These are phyloP conservation scores for Allobates femoralis DNA, from an alignment of 2,797 vertebrate species.

Conservation along the genomic window DNA sequence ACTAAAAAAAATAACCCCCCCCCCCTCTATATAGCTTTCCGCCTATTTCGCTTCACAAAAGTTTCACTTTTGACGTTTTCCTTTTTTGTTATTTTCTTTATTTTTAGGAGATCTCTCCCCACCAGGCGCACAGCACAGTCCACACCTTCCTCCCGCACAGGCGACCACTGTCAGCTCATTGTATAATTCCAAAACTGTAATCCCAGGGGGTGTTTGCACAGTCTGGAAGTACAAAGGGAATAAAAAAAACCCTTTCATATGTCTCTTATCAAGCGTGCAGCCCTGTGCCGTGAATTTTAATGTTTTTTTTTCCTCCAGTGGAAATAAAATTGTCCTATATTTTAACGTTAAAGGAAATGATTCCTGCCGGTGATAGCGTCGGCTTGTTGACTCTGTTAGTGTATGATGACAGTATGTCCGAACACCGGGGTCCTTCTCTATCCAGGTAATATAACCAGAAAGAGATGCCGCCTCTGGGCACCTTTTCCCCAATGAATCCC, in stretches of 20 bases:
- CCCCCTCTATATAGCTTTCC: neutral
- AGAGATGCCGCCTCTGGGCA: neutral
- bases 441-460: neutral
- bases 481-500: no score
- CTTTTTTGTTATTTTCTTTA: neutral
- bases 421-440: neutral
- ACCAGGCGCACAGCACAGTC: neutral
- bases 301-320: constrained; percentile 58
- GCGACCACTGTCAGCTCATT: constrained; percentile 13
- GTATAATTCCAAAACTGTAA: constrained; percentile 38
- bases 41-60: no score
- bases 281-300: constrained; percentile 35
- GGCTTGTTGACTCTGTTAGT: neutral
- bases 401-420: neutral
- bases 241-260: neutral
- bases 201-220: constrained; percentile 33
- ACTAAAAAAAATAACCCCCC: no score
- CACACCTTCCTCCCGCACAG: constrained; percentile 4
- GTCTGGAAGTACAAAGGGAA: constrained; percentile 43
- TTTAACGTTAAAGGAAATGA: constrained; percentile 41
- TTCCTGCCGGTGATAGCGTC: neutral
- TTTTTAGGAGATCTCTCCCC: neutral
- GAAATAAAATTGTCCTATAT: constrained; percentile 49
- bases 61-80: neutral
- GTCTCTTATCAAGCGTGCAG: constrained; percentile 26